These are phyloP conservation scores for Noctuana brunneofusca DNA, from an alignment of 2,888 invertebrate genomes.

Conservation along the genomic window DNA sequence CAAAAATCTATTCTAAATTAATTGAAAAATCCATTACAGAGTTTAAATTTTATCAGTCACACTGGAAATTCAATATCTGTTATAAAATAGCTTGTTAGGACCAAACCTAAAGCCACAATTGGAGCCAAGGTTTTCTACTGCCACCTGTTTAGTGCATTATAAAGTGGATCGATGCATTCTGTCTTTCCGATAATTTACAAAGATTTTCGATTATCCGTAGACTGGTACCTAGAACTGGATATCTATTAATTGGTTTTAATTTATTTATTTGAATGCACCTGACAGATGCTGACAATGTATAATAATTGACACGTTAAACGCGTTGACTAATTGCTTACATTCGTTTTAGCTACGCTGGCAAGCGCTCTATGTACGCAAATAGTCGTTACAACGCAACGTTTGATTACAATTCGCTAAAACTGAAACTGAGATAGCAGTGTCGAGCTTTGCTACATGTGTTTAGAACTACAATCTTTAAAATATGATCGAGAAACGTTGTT, in stretches of 20 bases:
- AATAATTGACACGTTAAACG: constrained; percentile 50
- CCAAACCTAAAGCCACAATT: constrained; percentile 13
- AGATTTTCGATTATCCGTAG: no score
- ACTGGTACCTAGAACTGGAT: no score
- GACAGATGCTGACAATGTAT: constrained; percentile 58
- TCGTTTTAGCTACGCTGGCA: constrained; percentile 60
- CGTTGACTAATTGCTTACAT: constrained; percentile 76
- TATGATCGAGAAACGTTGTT: background rate
- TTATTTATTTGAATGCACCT: constrained; percentile 39
- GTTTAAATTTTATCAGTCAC: constrained; percentile 9
- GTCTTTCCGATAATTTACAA: no score
- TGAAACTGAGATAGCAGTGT: constrained; percentile 37
- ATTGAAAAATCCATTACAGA: constrained; percentile 36
- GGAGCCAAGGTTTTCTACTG: constrained; percentile 43
- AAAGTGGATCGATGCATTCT: background rate
- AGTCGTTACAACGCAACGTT: constrained; percentile 60
- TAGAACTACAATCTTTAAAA: constrained; percentile 4
- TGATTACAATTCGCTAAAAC: constrained; percentile 46
- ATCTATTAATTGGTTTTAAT: background rate
- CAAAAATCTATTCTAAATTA: constrained; percentile 34
- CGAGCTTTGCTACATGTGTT: constrained; percentile 21
- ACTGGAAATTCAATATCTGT: constrained; percentile 19
- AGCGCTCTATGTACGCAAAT: constrained; percentile 66
- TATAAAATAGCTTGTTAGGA: constrained; percentile 18
- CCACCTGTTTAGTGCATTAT: constrained; percentile 46